Conservation (phyloP, 2,888 invertebrate genomes). For the Venustoraphidia nigricollis region DNA sequence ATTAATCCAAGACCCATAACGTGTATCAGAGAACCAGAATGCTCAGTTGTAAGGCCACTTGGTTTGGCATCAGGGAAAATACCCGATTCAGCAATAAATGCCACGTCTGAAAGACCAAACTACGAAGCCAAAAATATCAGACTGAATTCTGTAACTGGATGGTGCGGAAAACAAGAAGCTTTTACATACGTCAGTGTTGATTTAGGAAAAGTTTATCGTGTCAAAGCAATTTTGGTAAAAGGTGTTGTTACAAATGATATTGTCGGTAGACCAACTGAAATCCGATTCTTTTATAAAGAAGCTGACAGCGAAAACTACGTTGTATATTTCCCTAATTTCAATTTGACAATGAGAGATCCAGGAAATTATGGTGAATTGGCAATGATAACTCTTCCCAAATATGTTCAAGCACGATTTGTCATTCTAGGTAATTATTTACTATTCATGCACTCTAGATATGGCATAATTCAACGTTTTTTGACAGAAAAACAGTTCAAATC, state of each 20-base stretch:
- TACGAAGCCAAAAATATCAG: slow-evolving; percentile 82
- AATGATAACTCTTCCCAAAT: slow-evolving; percentile 88
- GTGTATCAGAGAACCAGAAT: slow-evolving; percentile 85
- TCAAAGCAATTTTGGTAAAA: slow-evolving; percentile 85
- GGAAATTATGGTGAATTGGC: slow-evolving; percentile 93
- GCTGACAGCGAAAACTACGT: slow-evolving; percentile 88
- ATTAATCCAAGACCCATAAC: slow-evolving; percentile 83
- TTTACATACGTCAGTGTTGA: slow-evolving; percentile 94
- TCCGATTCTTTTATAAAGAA: slow-evolving; percentile 93
- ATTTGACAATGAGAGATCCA: slow-evolving; percentile 87
- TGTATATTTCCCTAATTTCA: slow-evolving; percentile 93
- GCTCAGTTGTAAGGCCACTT: slow-evolving; percentile 79
- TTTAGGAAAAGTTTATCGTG: slow-evolving; percentile 79
- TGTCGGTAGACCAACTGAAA: slow-evolving; percentile 89
- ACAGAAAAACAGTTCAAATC: background rate
- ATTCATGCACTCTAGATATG: too few relatives aligned
- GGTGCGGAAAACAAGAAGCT: slow-evolving; percentile 94
- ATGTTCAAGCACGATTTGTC: slow-evolving; percentile 84
- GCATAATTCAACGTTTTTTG: background rate
- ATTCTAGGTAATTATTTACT: slow-evolving; percentile 40
- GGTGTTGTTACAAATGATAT: slow-evolving; percentile 91
- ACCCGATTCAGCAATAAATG: slow-evolving; percentile 89
- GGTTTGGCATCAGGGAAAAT: slow-evolving; percentile 84
- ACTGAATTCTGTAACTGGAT: slow-evolving; percentile 83
- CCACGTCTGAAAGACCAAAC: slow-evolving; percentile 83